These are phyloP conservation scores for Cyaniris semiargus DNA, from an alignment of 2,888 invertebrate genomes.

Conservation along the genomic window DNA sequence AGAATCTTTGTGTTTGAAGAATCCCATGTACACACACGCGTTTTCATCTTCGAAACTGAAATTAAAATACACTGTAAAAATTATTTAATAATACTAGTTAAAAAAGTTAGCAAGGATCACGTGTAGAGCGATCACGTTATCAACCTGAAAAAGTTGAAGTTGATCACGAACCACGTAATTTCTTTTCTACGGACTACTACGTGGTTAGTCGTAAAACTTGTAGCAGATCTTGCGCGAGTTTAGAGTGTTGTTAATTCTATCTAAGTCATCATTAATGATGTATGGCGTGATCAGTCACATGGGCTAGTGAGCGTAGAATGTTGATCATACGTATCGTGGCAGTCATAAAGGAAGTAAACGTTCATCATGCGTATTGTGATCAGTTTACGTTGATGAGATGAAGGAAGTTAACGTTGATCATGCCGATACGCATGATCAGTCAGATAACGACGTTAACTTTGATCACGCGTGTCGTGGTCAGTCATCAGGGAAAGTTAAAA, in stretches of 20 bases:
- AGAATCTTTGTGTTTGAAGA: conserved; percentile 48
- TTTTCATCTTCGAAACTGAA: conserved; percentile 56
- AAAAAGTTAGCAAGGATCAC: neutral
- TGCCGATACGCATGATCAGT: no score
- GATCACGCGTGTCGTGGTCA: neutral
- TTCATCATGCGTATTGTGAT: no score
- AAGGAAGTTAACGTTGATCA: no score
- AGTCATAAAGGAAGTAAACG: no score
- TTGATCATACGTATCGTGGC: no score
- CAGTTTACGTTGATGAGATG: no score
- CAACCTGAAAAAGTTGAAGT: neutral
- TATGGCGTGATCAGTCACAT: no score
- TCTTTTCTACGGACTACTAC: neutral
- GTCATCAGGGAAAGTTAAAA: neutral
- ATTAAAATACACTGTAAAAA: neutral
- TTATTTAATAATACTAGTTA: neutral
- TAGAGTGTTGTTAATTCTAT: no score
- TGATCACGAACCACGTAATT: neutral
- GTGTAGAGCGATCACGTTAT: neutral
- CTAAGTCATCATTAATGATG: no score
- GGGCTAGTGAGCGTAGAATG: no score
- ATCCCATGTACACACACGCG: conserved; percentile 58
- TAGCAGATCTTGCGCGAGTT: no score
- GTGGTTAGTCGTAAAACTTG: neutral
- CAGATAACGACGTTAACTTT: neutral